Evolutionary conservation across 2,888 invertebrate species (phyloP).

Genomic region (Drosophila differens): DNA sequence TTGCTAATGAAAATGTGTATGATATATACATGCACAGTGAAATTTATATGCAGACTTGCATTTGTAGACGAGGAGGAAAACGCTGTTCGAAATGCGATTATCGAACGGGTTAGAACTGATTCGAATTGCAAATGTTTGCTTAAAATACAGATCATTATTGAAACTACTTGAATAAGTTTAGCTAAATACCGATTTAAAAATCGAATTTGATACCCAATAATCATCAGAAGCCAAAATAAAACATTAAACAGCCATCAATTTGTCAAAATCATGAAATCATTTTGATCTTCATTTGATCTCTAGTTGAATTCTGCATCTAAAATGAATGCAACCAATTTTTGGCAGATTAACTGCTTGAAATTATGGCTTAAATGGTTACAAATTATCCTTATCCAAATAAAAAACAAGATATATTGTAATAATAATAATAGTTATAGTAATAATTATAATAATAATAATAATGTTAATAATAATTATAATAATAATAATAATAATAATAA

Average conservation of each 20-base stretch:
- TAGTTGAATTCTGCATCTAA: neutral
- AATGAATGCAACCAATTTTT: too few relatives aligned
- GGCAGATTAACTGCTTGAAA: too few relatives aligned
- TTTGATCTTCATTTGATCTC: neutral
- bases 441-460: too few relatives aligned
- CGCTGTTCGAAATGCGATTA: neutral
- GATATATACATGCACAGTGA: neutral
- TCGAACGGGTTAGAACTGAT: neutral
- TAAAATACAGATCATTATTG: neutral
- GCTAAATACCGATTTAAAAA: neutral
- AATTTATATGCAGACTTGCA: neutral
- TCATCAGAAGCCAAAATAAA: neutral
- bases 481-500: too few relatives aligned
- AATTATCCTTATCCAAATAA: too few relatives aligned
- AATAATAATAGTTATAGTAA: too few relatives aligned
- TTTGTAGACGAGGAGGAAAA: too few relatives aligned
- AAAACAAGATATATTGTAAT: too few relatives aligned
- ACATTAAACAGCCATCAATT: neutral
- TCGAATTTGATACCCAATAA: neutral
- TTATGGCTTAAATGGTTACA: too few relatives aligned
- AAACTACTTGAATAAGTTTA: neutral
- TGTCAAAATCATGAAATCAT: neutral
- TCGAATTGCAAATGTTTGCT: neutral
- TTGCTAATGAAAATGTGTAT: slow-evolving; percentile 22
- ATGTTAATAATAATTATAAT: too few relatives aligned